phyloP scores from a whole-genome alignment of 2,113 vertebrate genomes.

The Salvelinus sp. region DNA sequence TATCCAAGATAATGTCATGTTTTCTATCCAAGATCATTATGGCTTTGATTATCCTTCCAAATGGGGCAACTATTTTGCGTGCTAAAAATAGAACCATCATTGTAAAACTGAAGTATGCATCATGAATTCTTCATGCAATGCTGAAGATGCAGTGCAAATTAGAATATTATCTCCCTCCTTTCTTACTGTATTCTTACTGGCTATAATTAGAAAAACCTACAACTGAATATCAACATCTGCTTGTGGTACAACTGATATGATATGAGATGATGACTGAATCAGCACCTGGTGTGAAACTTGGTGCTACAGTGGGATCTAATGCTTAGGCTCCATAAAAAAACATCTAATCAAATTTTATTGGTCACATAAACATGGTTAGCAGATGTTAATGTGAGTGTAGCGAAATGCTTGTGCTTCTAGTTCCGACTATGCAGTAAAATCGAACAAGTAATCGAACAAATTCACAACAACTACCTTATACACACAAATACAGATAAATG shows the following conservation, averaged over 20 bases:
- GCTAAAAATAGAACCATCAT: slow-evolving; percentile 18
- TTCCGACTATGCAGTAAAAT: too few relatives aligned
- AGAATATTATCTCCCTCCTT: background rate
- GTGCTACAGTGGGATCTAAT: too few relatives aligned
- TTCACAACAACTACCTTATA: too few relatives aligned
- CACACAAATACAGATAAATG: too few relatives aligned
- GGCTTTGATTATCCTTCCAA: slow-evolving; percentile 12
- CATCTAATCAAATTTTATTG: too few relatives aligned
- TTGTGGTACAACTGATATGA: background rate
- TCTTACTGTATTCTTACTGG: background rate
- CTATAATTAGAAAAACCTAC: slow-evolving; percentile 13
- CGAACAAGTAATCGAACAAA: too few relatives aligned
- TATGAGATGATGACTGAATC: background rate
- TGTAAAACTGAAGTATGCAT: slow-evolving; percentile 7
- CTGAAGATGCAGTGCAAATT: background rate
- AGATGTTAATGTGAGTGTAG: too few relatives aligned
- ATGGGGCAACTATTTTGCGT: background rate
- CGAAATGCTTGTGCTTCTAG: too few relatives aligned
- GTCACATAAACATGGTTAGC: too few relatives aligned
- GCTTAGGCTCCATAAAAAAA: too few relatives aligned
- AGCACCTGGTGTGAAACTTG: background rate
- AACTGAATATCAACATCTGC: background rate
- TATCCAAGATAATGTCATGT: background rate
- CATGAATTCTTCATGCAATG: slow-evolving; percentile 15
- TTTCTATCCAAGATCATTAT: slow-evolving; percentile 1